These are phyloP conservation scores for Blennius ocellaris DNA, from an alignment of 2,113 vertebrate genomes.

Conservation along the genomic window DNA sequence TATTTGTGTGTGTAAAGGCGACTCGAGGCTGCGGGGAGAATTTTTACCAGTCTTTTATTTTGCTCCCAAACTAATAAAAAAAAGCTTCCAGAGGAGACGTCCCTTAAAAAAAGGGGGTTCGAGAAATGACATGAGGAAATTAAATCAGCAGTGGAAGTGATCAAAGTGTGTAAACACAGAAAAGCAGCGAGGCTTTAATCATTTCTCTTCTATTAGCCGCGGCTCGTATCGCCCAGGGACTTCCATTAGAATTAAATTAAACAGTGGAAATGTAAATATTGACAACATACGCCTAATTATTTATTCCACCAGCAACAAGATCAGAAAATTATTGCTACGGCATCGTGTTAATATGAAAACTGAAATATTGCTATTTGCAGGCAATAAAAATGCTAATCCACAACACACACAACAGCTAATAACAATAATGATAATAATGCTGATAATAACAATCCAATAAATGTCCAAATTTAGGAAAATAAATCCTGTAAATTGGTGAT, in stretches of 20 bases:
- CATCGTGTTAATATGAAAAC: constrained; percentile 63
- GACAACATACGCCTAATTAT: constrained; percentile 79
- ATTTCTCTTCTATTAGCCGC: constrained; percentile 74
- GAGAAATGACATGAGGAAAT: constrained; percentile 58
- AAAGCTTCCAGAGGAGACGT: constrained; percentile 28
- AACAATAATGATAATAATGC: constrained; percentile 33
- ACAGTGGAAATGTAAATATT: constrained; percentile 83
- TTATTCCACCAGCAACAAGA: constrained; percentile 73
- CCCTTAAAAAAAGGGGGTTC: constrained; percentile 36
- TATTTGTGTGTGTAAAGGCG: too few species aligned
- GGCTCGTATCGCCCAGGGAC: constrained; percentile 71
- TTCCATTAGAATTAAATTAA: constrained; percentile 81
- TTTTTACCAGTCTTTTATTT: constrained; percentile 22
- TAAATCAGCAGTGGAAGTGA: constrained; percentile 59
- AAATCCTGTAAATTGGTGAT: constrained; percentile 7
- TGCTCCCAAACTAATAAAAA: constrained; percentile 35
- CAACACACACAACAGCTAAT: constrained; percentile 40
- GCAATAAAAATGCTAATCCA: constrained; percentile 71
- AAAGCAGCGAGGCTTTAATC: constrained; percentile 69
- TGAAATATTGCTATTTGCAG: constrained; percentile 52
- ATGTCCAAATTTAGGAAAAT: background rate
- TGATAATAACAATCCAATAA: constrained; percentile 4
- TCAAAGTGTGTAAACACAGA: constrained; percentile 68
- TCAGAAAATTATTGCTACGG: constrained; percentile 70
- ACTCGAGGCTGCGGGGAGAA: background rate